These are phyloP conservation scores for Monopis laevigella DNA, from an alignment of 2,888 invertebrate species.

Conservation along the genomic window DNA sequence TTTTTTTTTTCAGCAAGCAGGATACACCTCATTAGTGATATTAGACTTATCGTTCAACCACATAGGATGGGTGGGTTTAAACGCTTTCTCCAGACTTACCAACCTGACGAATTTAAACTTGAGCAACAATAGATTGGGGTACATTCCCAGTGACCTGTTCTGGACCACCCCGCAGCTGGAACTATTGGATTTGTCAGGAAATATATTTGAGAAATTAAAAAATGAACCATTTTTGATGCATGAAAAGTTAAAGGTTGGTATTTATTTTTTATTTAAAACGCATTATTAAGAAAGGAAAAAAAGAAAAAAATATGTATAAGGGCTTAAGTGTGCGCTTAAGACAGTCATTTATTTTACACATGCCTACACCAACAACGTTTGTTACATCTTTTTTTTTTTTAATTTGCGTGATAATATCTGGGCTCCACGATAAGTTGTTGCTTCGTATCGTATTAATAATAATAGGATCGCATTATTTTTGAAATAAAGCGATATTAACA, in stretches of 20 bases:
- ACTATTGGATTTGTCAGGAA: conserved; percentile 68
- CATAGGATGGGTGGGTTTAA: conserved; percentile 69
- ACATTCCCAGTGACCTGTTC: conserved; percentile 63
- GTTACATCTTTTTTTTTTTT: no score
- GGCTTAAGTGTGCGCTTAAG: no score
- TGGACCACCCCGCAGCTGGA: conserved; percentile 60
- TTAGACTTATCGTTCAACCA: conserved; percentile 68
- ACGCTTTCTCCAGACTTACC: conserved; percentile 65
- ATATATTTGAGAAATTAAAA: conserved; percentile 66
- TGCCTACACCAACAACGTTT: no score
- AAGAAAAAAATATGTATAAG: no score
- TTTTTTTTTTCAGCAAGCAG: conserved; percentile 45
- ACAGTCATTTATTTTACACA: no score
- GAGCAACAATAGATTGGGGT: conserved; percentile 69
- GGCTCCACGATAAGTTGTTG: no score
- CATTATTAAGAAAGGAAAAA: no score
- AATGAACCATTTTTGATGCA: conserved; percentile 68
- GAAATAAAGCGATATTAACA: no score
- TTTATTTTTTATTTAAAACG: no score
- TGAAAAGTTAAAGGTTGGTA: conserved; percentile 58
- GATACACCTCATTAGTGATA: conserved; percentile 52
- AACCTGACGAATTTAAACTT: conserved; percentile 64
- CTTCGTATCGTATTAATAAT: no score
- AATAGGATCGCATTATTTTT: no score
- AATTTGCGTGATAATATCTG: no score